Evolutionary conservation across 2,797 vertebrate genomes (phyloP).

Genomic region (Pelodytes ibericus): DNA sequence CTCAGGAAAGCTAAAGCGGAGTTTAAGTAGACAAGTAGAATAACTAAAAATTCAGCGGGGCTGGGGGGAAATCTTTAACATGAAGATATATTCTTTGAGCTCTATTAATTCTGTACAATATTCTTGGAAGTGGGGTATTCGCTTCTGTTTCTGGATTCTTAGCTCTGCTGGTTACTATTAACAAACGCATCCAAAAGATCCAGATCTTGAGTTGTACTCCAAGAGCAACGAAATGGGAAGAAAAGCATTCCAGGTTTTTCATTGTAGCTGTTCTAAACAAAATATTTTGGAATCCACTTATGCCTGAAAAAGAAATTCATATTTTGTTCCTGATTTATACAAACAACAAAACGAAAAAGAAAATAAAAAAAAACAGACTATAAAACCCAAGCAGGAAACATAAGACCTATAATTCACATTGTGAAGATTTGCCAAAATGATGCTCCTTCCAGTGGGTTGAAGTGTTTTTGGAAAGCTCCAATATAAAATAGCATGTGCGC

Average conservation of each 20-base stretch:
- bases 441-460: background rate
- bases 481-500: background rate
- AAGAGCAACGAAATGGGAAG: constrained; percentile 42
- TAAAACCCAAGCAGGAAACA: constrained; percentile 20
- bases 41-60: constrained; percentile 27
- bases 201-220: constrained; percentile 51
- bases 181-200: constrained; percentile 50
- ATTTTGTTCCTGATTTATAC: constrained; percentile 51
- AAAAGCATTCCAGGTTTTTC: constrained; percentile 49
- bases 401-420: background rate
- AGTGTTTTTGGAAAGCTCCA: background rate
- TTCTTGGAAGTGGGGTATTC: constrained; percentile 44
- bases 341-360: constrained; percentile 13
- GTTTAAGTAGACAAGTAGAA: constrained; percentile 22
- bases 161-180: constrained; percentile 46
- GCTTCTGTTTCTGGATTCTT: constrained; percentile 38
- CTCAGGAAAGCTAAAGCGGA: constrained; percentile 28
- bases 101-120: constrained; percentile 50
- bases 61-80: constrained; percentile 16
- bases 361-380: constrained; percentile 18
- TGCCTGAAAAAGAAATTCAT: constrained; percentile 55
- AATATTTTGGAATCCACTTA: constrained; percentile 57
- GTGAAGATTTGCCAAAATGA: background rate
- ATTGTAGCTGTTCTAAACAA: constrained; percentile 54
- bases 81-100: constrained; percentile 45